Percentiles rank a stretch among this genome's conserved stretches.
These are phyloP conservation scores for Xenentodon cancila DNA, from an alignment of 2,797 vertebrate species.

Conservation along the genomic window DNA sequence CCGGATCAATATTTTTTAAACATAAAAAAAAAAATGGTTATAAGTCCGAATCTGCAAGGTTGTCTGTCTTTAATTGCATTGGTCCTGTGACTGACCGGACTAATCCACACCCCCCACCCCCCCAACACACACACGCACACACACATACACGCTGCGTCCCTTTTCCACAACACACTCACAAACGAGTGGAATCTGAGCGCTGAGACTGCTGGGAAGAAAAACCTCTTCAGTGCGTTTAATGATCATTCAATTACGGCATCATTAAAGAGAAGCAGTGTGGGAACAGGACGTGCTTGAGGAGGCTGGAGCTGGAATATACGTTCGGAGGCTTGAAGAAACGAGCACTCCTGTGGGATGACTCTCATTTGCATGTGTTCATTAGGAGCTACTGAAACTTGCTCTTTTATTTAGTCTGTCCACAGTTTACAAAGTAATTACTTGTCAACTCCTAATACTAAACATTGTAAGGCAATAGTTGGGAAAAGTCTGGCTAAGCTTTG, in stretches of 20 bases:
- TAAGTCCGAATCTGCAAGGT: no score
- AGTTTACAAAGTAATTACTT: constrained; percentile 11
- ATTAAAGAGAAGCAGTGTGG: constrained; percentile 51
- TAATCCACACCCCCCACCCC: no score
- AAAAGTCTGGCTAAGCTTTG: no score
- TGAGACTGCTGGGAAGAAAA: constrained; percentile 40
- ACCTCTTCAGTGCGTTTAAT: constrained; percentile 61
- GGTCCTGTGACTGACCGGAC: no score
- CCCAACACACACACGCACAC: constrained; percentile 4
- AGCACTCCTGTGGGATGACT: constrained; percentile 17
- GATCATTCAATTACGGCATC: constrained; percentile 22
- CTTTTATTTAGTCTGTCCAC: neutral
- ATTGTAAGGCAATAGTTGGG: neutral
- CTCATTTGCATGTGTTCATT: constrained; percentile 34
- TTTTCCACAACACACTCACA: neutral
- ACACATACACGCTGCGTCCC: no score
- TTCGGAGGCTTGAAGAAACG: constrained; percentile 20
- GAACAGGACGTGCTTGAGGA: constrained; percentile 38
- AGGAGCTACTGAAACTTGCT: constrained; percentile 17
- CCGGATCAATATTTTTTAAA: no score
- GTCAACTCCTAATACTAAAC: constrained; percentile 3
- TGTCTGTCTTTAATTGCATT: no score
- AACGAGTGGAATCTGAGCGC: constrained; percentile 53
- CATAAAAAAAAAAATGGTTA: no score
- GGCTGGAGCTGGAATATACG: constrained; percentile 25